Evolutionary conservation across 2,888 invertebrate species (phyloP), one percentile per base, ranked within the genome.

Genomic region (Herminia tarsipennalis): DNA sequence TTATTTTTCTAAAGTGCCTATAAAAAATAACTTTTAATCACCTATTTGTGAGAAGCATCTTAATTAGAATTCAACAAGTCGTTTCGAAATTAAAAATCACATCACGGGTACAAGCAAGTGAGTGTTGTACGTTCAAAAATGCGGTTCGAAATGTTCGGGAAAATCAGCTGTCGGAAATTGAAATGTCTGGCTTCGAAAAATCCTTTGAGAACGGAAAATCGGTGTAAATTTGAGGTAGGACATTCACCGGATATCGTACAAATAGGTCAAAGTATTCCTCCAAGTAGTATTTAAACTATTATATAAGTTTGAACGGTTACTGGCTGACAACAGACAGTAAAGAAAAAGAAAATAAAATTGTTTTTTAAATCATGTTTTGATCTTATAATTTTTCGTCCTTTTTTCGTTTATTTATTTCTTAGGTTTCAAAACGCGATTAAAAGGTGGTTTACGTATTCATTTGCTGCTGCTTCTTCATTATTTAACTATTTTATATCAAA

Each of bases 81-180:
- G 10, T 35, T 49, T 38, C 9, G 17, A 10, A 35, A 41, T 58
- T 35, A 40, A 53, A 36, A 48, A 29, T 20, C 44, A 17, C 20
- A 20, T 44, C 58, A 62, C 46, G 54, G 34, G 25, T 14, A 20
- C 13, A 34, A 52, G 37, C 38, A 22, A 17, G 5, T 13, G 13
- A 39, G 3, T 40, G 25, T 18, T 25, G 34, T 25, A 25, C 37
- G 39, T 16, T 6, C 34, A 63, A 46, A 60, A 51, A 36, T 34
- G 16, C 12, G 25, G n/a, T 27, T 22, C 20, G 17, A 38, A 46
- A 57, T 28, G 42, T 30, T 46, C 28, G 10, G 6, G 13, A 18
- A 41, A 43, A 35, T 48, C 33, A 17, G 25, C 21, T 36, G 10
- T 25, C 37, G 43, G 45, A 56, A 58, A 51, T 46, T 46, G 36